A percentile compares a stretch with the other conserved stretches of the same genome.
phyloP scores from a whole-genome alignment of 2,113 vertebrate species.

The Melanotaenia duboulayi region DNA sequence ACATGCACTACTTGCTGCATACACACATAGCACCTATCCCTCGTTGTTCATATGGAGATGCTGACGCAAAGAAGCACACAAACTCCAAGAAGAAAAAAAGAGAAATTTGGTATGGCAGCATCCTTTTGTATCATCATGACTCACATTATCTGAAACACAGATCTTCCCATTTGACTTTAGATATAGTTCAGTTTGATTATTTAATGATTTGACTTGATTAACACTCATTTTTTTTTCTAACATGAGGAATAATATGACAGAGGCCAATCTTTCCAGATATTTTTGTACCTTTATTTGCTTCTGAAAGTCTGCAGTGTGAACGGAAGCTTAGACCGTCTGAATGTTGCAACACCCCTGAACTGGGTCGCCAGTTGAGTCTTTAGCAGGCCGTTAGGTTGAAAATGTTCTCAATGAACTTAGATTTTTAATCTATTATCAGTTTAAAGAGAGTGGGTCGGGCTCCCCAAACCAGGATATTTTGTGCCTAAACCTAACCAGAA shows the following conservation, averaged over 20 bases:
- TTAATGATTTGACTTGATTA: slow-evolving; percentile 1
- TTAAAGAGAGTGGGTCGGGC: no score
- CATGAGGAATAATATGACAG: neutral
- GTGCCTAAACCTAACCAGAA: no score
- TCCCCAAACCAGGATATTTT: no score
- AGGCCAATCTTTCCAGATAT: slow-evolving; percentile 30
- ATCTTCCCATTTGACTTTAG: neutral
- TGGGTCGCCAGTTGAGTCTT: no score
- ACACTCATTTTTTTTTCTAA: slow-evolving; percentile 16
- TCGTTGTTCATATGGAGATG: slow-evolving; percentile 45
- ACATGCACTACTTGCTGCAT: slow-evolving; percentile 2
- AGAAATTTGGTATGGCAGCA: slow-evolving; percentile 35
- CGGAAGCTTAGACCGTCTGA: no score
- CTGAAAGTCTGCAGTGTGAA: no score
- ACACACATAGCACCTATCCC: slow-evolving; percentile 22
- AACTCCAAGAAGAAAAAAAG: slow-evolving; percentile 25
- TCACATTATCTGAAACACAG: slow-evolving; percentile 37
- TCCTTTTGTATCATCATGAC: slow-evolving; percentile 38
- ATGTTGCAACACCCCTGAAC: no score
- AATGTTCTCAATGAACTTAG: no score
- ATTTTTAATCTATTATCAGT: no score
- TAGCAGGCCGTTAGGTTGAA: no score
- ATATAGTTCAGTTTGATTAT: slow-evolving; percentile 4
- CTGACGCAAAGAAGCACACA: slow-evolving; percentile 55
- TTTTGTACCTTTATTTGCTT: no score